Conservation (phyloP, 2,888 invertebrate species). For the Rotaria magnacalcarata region DNA sequence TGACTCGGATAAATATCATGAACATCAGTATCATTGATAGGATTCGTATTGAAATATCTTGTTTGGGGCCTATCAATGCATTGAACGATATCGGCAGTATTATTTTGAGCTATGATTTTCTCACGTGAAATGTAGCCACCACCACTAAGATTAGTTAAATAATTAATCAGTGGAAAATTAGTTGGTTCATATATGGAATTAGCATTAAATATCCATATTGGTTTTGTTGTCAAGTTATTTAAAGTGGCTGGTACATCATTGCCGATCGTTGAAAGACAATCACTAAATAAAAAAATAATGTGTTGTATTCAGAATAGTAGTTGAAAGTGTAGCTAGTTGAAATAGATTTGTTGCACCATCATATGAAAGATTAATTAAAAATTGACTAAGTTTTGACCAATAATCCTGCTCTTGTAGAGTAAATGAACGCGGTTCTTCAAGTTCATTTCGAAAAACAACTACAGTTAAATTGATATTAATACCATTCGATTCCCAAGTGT, state of each 20-base stretch:
- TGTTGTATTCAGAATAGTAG: background rate
- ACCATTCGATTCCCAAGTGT: background rate
- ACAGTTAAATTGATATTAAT: background rate
- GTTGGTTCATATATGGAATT: background rate
- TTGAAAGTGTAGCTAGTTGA: background rate
- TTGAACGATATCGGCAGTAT: background rate
- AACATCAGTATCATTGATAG: background rate
- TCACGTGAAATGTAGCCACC: background rate
- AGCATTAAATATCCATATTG: background rate
- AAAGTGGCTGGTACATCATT: background rate
- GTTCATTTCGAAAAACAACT: background rate
- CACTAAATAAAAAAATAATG: constrained; percentile 23
- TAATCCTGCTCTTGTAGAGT: background rate
- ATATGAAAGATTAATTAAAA: too few species aligned
- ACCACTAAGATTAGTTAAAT: background rate
- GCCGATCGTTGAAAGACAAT: background rate
- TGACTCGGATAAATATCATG: constrained; percentile 8
- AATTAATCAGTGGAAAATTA: background rate
- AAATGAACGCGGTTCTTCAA: background rate
- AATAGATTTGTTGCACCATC: too few species aligned
- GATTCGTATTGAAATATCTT: background rate
- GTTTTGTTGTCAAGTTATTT: background rate
- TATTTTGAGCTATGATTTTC: background rate
- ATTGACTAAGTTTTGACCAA: background rate
- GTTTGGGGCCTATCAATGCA: background rate